Evolutionary conservation across 2,113 vertebrate species (phyloP).

Genomic region (Myotis yumanensis): DNA sequence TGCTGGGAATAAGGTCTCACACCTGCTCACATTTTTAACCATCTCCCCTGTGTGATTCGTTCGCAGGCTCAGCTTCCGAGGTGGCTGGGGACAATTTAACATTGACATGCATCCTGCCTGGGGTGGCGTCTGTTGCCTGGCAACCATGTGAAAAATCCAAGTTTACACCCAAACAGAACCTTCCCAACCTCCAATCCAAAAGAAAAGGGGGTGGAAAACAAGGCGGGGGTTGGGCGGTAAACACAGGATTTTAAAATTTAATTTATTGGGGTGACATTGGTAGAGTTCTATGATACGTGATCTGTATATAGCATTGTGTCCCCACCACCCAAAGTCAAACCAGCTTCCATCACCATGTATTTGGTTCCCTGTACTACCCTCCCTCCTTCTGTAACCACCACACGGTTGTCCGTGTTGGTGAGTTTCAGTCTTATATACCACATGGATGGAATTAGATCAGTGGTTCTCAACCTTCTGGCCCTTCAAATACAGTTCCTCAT

Average conservation of each 20-base stretch:
- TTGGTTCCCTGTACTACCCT: not conserved
- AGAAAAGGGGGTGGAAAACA: not conserved
- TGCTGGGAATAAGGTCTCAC: rapidly evolving
- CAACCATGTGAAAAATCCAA: conserved; percentile 39
- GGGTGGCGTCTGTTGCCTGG: conserved; percentile 29
- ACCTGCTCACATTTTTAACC: not conserved
- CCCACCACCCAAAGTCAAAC: not conserved
- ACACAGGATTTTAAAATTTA: not conserved
- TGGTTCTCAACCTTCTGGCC: too few species aligned
- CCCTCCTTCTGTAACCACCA: not conserved
- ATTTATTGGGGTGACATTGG: not conserved
- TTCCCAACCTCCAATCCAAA: conserved; percentile 13
- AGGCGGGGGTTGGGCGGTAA: not conserved
- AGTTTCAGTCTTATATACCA: not conserved
- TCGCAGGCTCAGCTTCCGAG: not conserved
- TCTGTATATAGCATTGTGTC: not conserved
- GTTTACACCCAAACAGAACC: conserved; percentile 46
- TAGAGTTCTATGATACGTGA: too few species aligned
- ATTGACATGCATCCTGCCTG: not conserved
- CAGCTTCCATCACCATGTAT: not conserved
- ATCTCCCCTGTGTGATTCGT: not conserved
- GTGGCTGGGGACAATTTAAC: not conserved
- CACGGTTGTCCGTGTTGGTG: not conserved
- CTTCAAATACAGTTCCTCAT: too few species aligned
- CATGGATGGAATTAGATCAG: not conserved